Percentiles rank a stretch among this genome's conserved stretches.
phyloP scores from a whole-genome alignment of 1,140 invertebrate species.

The Zophobas atratus region DNA sequence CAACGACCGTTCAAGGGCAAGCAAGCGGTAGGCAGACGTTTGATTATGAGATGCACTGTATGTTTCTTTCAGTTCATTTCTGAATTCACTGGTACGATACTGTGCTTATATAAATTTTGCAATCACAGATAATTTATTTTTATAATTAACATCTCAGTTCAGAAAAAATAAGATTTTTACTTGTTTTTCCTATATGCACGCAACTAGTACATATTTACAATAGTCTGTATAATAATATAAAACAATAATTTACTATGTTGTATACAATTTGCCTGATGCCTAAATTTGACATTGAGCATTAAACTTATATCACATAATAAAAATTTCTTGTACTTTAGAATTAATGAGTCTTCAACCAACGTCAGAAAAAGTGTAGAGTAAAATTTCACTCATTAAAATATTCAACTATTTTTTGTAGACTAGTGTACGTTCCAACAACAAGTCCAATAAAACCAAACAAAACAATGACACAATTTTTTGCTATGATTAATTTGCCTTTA shows the following conservation, averaged over 20 bases:
- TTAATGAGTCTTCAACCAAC: slow-evolving; percentile 6
- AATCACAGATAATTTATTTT: too few species aligned
- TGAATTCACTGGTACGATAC: too few species aligned
- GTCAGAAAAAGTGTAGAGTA: background rate
- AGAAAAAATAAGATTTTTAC: too few species aligned
- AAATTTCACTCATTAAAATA: slow-evolving; percentile 49
- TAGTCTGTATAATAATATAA: slow-evolving; percentile 20
- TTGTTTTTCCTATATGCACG: too few species aligned
- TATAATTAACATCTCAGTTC: too few species aligned
- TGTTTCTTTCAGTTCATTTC: too few species aligned
- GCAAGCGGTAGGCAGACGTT: too few species aligned
- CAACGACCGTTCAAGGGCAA: too few species aligned
- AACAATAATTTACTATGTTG: slow-evolving; percentile 45
- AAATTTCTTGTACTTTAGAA: slow-evolving; percentile 37
- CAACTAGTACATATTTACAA: slow-evolving; percentile 4
- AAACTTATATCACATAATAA: slow-evolving; percentile 30
- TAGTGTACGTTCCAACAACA: slow-evolving; percentile 81
- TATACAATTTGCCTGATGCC: slow-evolving; percentile 19
- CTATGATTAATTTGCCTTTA: slow-evolving; percentile 67
- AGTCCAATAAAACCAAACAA: slow-evolving; percentile 79
- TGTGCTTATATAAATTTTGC: too few species aligned
- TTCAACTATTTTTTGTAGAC: slow-evolving; percentile 73
- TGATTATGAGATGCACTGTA: too few species aligned
- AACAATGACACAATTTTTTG: slow-evolving; percentile 82
- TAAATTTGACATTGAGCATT: slow-evolving; percentile 26